Conservation (phyloP, 1,140 invertebrate genomes). For the Pseudomyrmex flavicornis region DNA sequence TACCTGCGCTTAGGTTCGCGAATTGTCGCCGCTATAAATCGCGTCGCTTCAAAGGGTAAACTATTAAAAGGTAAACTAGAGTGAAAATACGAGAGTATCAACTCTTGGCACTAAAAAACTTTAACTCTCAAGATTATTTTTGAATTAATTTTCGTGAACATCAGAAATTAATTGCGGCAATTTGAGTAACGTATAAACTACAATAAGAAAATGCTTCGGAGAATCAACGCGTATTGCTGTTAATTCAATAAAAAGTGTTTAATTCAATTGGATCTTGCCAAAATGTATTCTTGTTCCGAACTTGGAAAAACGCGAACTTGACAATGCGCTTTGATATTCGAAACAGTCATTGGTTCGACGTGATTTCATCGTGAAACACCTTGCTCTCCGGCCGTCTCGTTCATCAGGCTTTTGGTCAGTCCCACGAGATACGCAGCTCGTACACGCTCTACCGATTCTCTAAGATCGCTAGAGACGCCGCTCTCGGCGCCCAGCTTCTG, state of each 20-base stretch:
- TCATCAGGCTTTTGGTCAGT: slow-evolving; percentile 27
- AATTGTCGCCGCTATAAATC: slow-evolving; percentile 45
- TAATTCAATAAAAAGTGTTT: too few relatives aligned
- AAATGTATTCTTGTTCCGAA: background rate
- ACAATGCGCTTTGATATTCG: background rate
- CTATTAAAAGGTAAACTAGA: background rate
- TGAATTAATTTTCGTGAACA: background rate
- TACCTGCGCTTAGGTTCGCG: slow-evolving; percentile 48
- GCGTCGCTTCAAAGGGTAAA: slow-evolving; percentile 2
- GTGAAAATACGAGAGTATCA: slow-evolving; percentile 4
- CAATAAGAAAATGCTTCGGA: too few relatives aligned
- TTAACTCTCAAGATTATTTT: background rate
- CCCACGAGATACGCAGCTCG: slow-evolving; percentile 48
- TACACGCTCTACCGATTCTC: background rate
- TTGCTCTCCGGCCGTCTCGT: slow-evolving; percentile 66
- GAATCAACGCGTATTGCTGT: too few relatives aligned
- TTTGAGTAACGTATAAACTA: background rate
- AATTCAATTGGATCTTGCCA: background rate
- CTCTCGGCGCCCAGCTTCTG: slow-evolving; percentile 14
- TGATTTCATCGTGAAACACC: slow-evolving; percentile 42
- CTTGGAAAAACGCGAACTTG: too few relatives aligned
- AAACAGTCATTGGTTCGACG: background rate
- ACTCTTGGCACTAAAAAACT: background rate
- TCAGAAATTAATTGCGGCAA: background rate
- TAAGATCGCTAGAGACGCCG: slow-evolving; percentile 4